phyloP scores from a whole-genome alignment of 2,797 vertebrate genomes.

The Halcyon chelicuti region DNA sequence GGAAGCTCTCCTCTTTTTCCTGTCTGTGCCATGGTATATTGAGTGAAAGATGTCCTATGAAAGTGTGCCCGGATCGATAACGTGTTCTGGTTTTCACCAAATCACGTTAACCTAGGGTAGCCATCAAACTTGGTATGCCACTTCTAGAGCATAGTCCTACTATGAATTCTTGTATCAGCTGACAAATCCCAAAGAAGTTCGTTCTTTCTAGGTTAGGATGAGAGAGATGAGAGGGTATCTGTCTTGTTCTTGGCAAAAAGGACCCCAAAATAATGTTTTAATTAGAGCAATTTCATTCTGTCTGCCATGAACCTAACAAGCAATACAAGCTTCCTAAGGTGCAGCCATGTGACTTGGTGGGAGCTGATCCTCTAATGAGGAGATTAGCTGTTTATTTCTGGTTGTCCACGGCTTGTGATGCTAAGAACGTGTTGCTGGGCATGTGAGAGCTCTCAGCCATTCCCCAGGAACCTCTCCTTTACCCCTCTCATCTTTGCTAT shows the following conservation, averaged over 20 bases:
- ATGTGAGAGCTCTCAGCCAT: background rate
- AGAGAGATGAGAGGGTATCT: background rate
- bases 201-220: background rate
- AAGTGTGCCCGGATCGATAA: background rate
- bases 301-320: background rate
- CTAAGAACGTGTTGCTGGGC: background rate
- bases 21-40: background rate
- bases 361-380: slow-evolving; percentile 35
- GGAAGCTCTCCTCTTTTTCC: background rate
- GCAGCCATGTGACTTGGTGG: background rate
- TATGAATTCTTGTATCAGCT: background rate
- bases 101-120: background rate
- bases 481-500: background rate
- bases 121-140: background rate
- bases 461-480: background rate
- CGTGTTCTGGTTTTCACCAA: background rate
- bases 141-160: background rate
- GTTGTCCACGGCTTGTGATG: background rate
- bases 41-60: background rate
- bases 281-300: background rate
- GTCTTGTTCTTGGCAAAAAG: background rate
- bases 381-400: slow-evolving; percentile 65
- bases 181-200: background rate
- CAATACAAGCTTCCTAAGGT: background rate
- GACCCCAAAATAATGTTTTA: background rate